phyloP scores from a whole-genome alignment of 1,140 invertebrate genomes.

The Zaprionus kolodkinae region DNA sequence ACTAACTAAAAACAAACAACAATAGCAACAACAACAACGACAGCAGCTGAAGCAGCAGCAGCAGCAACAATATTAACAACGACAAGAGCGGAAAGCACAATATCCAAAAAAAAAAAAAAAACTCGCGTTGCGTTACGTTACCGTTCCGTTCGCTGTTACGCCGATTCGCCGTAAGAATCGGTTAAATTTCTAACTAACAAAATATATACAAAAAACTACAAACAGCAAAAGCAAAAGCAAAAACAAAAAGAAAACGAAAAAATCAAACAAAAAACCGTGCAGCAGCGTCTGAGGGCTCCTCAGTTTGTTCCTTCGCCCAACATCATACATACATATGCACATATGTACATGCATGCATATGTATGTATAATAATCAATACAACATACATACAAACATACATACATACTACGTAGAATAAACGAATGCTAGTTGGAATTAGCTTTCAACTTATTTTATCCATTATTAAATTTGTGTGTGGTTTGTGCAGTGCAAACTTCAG shows the following conservation, averaged over 20 bases:
- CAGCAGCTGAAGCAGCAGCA: slow-evolving; percentile 51
- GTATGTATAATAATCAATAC: slow-evolving; percentile 72
- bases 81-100: slow-evolving; percentile 25
- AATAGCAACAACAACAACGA: slow-evolving; percentile 63
- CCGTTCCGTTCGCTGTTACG: slow-evolving; percentile 56
- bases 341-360: slow-evolving; percentile 27
- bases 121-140: slow-evolving; percentile 59
- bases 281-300: slow-evolving; percentile 38
- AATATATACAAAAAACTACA: slow-evolving; percentile 1
- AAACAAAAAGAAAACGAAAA: slow-evolving; percentile 42
- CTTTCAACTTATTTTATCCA: slow-evolving; percentile 58
- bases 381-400: slow-evolving; percentile 44
- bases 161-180: slow-evolving; percentile 48
- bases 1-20: slow-evolving; percentile 80
- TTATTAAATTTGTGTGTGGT: slow-evolving; percentile 61
- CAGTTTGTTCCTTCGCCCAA: slow-evolving; percentile 23
- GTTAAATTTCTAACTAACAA: slow-evolving; percentile 27
- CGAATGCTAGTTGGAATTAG: slow-evolving; percentile 61
- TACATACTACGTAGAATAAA: too few species aligned
- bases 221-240: slow-evolving; percentile 11
- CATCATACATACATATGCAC: slow-evolving; percentile 39
- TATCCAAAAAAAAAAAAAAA: too few species aligned
- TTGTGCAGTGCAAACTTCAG: slow-evolving; percentile 50
- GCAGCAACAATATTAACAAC: slow-evolving; percentile 12
- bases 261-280: slow-evolving; percentile 40